Evolutionary conservation across 2,113 vertebrate genomes (phyloP).

Genomic region (Delphinus delphis): DNA sequence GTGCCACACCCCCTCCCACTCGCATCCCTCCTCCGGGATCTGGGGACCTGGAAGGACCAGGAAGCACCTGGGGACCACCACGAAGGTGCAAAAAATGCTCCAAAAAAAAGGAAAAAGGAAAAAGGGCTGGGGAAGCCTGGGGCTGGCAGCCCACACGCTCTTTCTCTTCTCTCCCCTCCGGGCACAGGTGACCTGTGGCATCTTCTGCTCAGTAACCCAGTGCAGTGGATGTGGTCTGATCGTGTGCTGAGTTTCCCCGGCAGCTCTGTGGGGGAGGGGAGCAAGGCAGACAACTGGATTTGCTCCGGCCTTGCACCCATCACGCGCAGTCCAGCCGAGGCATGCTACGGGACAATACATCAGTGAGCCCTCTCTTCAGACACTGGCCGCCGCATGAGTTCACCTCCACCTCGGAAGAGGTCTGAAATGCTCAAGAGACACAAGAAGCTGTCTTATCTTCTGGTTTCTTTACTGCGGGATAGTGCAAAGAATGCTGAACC

Average conservation of each 20-base stretch:
- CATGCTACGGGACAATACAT: not conserved
- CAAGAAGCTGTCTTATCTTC: not conserved
- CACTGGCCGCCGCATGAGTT: not conserved
- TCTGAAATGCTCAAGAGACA: not conserved
- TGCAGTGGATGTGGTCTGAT: accelerated
- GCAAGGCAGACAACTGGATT: not conserved
- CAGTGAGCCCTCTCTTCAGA: not conserved
- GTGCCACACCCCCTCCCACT: not conserved
- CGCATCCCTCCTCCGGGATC: not conserved
- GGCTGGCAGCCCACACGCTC: accelerated
- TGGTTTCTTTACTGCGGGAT: not conserved
- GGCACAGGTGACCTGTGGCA: not conserved
- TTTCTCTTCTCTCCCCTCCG: not conserved
- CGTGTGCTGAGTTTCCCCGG: not conserved
- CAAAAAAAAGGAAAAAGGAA: not conserved
- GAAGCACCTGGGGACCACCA: not conserved
- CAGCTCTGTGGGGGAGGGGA: no score
- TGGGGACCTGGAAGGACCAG: not conserved
- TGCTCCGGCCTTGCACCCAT: not conserved
- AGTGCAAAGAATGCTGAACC: not conserved
- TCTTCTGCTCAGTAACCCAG: not conserved
- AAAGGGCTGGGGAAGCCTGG: not conserved
- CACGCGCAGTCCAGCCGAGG: not conserved
- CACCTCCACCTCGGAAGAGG: not conserved
- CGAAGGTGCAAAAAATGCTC: not conserved